Evolutionary conservation across 2,797 vertebrate species (phyloP).

Genomic region (Garrulus glandarius): DNA sequence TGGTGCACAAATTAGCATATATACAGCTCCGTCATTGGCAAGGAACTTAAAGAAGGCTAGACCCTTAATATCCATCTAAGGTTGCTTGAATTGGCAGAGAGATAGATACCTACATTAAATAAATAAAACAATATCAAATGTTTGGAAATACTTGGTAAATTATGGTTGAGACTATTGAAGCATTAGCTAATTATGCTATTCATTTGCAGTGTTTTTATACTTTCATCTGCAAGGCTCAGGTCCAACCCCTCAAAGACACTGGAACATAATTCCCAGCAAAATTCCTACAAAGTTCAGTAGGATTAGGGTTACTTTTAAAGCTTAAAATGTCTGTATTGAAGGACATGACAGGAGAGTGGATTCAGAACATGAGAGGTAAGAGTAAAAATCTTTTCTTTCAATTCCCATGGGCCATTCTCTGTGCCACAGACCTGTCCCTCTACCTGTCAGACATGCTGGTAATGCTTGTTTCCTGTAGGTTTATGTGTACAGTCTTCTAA

Average conservation of each 20-base stretch:
- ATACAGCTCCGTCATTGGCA: not conserved
- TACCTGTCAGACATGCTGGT: not conserved
- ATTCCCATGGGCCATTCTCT: not conserved
- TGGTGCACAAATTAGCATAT: not conserved
- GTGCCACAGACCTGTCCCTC: not conserved
- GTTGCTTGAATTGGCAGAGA: not conserved
- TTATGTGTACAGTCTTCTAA: not conserved
- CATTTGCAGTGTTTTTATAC: not conserved
- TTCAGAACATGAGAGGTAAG: not conserved
- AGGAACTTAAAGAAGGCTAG: not conserved
- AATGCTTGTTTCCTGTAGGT: not conserved
- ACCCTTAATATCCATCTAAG: not conserved
- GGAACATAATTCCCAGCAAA: not conserved
- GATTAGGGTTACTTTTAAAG: not conserved
- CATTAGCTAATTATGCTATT: not conserved
- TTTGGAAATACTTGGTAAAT: not conserved
- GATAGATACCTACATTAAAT: not conserved
- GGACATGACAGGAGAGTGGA: not conserved
- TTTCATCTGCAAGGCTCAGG: not conserved
- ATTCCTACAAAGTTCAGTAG: not conserved
- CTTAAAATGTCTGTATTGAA: not conserved
- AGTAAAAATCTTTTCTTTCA: rapidly evolving
- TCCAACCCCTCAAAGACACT: not conserved
- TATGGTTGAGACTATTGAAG: not conserved
- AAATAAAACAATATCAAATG: not conserved